Evolutionary conservation across 2,888 invertebrate genomes (phyloP).

Genomic region (Rhynchonema sp.): DNA sequence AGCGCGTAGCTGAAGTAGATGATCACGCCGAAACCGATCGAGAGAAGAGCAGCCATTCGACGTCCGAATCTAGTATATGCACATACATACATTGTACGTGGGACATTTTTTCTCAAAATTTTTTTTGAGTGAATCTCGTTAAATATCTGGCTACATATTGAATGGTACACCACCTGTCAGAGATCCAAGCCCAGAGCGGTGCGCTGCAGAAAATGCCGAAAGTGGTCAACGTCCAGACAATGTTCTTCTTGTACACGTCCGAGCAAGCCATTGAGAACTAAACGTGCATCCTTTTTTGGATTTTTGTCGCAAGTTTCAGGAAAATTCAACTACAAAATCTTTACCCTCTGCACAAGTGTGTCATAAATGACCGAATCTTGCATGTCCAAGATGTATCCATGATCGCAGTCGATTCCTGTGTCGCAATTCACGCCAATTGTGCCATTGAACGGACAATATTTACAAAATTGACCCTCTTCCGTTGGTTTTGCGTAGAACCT

Average conservation of each 20-base stretch:
- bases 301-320: too few species aligned
- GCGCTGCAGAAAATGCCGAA: background rate
- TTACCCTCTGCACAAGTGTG: background rate
- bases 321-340: too few species aligned
- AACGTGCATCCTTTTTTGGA: too few species aligned
- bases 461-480: background rate
- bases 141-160: background rate
- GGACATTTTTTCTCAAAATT: too few species aligned
- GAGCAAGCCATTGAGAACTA: background rate
- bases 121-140: too few species aligned
- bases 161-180: background rate
- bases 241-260: background rate
- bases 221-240: background rate
- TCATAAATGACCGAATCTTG: background rate
- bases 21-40: background rate
- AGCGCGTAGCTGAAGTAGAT: background rate
- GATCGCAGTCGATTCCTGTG: background rate
- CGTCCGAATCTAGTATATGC: background rate
- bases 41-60: background rate
- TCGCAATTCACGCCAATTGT: background rate
- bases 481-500: background rate
- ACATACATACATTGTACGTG: too few species aligned
- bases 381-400: background rate
- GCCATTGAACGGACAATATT: background rate
- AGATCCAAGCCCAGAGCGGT: background rate